Evolutionary conservation across 2,888 invertebrate genomes (phyloP).

Genomic region (Rotaria socialis): DNA sequence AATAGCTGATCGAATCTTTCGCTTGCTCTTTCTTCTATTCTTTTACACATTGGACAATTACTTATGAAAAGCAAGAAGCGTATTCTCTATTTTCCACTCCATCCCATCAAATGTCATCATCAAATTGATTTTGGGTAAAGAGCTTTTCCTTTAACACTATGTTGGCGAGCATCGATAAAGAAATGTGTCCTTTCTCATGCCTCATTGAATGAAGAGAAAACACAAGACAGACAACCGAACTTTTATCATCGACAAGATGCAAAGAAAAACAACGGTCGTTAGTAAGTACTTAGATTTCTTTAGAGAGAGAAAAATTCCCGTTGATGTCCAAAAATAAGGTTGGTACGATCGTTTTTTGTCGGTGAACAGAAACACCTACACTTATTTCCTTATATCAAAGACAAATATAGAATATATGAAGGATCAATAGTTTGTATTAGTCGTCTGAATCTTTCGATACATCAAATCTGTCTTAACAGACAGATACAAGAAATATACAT

Average conservation of each 20-base stretch:
- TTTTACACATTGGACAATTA: neutral
- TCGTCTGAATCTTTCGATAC: neutral
- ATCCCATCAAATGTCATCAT: neutral
- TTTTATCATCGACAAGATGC: neutral
- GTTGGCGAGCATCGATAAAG: neutral
- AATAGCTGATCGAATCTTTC: neutral
- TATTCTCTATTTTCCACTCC: neutral
- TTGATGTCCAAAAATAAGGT: neutral
- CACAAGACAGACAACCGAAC: neutral
- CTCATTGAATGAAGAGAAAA: constrained; percentile 25
- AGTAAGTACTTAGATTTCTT: neutral
- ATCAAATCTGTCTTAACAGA: neutral
- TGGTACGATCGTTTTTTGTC: neutral
- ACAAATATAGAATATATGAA: neutral
- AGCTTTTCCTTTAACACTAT: neutral
- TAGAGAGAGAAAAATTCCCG: neutral
- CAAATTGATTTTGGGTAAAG: neutral
- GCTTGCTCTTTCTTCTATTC: neutral
- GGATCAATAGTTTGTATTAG: neutral
- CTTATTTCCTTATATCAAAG: neutral
- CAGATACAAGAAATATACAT: neutral
- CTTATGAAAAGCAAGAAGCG: neutral
- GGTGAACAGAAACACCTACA: neutral
- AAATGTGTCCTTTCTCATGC: constrained; percentile 14
- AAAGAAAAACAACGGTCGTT: neutral